These are phyloP conservation scores for Nemotelus nigrinus DNA, from an alignment of 2,888 invertebrate genomes.

Conservation along the genomic window DNA sequence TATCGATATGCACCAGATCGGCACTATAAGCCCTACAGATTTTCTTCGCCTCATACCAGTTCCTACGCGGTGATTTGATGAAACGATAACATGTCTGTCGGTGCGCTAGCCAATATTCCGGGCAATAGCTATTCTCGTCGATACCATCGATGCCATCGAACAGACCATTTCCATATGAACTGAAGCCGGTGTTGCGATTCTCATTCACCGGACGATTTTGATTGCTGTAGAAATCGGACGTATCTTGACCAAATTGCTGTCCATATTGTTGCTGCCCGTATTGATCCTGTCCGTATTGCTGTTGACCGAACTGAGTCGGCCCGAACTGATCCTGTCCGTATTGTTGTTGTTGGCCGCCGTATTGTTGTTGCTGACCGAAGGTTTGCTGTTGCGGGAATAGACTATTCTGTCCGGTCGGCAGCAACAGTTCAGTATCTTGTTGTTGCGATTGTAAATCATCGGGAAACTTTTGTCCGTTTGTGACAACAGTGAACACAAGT, in stretches of 20 bases:
- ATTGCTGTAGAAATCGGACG: constrained; percentile 11
- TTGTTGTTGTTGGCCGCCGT: background rate
- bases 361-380: background rate
- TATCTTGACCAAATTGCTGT: constrained; percentile 26
- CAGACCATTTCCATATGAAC: constrained; percentile 8
- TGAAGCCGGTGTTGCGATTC: constrained; percentile 23
- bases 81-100: constrained; percentile 89
- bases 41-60: constrained; percentile 81
- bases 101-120: constrained; percentile 86
- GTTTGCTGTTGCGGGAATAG: background rate
- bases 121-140: constrained; percentile 71
- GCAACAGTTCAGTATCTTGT: background rate
- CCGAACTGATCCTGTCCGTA: background rate
- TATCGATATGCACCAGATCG: constrained; percentile 82
- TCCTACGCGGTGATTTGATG: constrained; percentile 84
- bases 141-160: constrained; percentile 47
- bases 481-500: background rate
- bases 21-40: constrained; percentile 86
- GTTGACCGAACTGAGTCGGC: background rate
- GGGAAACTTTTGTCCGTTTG: constrained; percentile 10
- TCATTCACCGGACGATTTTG: constrained; percentile 14
- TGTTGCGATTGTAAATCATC: constrained; percentile 40
- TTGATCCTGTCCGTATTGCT: constrained; percentile 32
- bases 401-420: background rate
- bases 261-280: constrained; percentile 31